phyloP scores from a whole-genome alignment of 1,140 invertebrate genomes.

The Copidosoma floridanum region DNA sequence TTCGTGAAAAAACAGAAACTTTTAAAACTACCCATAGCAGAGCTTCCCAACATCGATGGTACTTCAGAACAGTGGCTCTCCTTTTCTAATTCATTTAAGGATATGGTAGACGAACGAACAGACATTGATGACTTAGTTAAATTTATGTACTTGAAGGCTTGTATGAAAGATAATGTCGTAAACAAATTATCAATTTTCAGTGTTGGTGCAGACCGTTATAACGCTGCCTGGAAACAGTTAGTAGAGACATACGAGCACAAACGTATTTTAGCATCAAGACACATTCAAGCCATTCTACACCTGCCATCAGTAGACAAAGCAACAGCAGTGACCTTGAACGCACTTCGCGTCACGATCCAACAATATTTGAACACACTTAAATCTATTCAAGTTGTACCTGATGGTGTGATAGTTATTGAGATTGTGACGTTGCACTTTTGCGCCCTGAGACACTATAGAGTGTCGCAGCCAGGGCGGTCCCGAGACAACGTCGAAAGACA shows the following conservation, averaged over 20 bases:
- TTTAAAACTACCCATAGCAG: background rate
- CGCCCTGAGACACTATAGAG: too few species aligned
- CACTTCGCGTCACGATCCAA: conserved; percentile 3
- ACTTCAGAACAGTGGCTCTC: background rate
- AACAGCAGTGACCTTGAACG: background rate
- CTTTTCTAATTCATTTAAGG: background rate
- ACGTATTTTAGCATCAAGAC: conserved; percentile 24
- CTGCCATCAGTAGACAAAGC: background rate
- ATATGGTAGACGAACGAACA: background rate
- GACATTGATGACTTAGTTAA: background rate
- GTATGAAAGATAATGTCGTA: background rate
- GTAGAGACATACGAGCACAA: background rate
- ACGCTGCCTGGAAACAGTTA: background rate
- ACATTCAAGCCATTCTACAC: conserved; percentile 23
- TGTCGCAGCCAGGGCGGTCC: too few species aligned
- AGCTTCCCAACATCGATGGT: background rate
- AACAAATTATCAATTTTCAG: background rate
- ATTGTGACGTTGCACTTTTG: too few species aligned
- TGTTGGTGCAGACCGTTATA: background rate
- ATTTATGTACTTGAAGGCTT: too few species aligned
- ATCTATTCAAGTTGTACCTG: background rate
- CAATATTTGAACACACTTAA: conserved; percentile 17
- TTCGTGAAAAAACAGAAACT: background rate
- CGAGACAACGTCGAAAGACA: too few species aligned
- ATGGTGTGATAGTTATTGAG: too few species aligned